Conservation (phyloP, 2,797 vertebrate species). For the Bovichtus diacanthus region DNA sequence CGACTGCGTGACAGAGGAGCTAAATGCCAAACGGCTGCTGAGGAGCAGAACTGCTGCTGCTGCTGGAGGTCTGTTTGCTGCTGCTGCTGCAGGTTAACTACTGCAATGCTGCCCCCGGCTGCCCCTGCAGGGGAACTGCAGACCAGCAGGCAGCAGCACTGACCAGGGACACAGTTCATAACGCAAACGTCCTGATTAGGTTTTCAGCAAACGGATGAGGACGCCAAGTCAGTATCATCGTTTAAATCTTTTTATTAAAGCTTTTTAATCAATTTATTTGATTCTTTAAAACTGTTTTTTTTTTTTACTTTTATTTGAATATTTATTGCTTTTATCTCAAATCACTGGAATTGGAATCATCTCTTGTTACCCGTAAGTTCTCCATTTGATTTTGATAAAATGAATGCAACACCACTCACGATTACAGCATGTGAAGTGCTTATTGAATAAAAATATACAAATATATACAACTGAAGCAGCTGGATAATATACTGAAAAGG, state of each 20-base stretch:
- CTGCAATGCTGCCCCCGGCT: slow-evolving; percentile 73
- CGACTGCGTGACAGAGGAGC: slow-evolving; percentile 56
- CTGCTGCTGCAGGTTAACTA: slow-evolving; percentile 13
- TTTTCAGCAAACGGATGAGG: neutral
- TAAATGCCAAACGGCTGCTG: slow-evolving; percentile 54
- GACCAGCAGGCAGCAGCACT: neutral
- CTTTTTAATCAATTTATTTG: no score
- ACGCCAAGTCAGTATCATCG: neutral
- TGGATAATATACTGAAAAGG: no score
- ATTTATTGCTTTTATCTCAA: no score
- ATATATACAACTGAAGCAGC: no score
- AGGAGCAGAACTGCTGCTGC: slow-evolving; percentile 20
- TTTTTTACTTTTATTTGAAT: no score
- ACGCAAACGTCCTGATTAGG: neutral
- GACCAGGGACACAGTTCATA: neutral
- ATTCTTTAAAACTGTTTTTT: no score
- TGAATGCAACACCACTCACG: no score
- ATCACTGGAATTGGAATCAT: no score
- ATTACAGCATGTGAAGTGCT: no score
- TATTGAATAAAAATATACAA: no score
- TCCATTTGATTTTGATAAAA: no score
- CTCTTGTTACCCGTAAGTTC: no score
- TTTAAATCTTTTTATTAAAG: neutral
- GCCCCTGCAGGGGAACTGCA: slow-evolving; percentile 22
- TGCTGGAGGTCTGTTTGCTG: neutral